Evolutionary conservation across 2,113 vertebrate species (phyloP).

Genomic region (Cervus canadensis): DNA sequence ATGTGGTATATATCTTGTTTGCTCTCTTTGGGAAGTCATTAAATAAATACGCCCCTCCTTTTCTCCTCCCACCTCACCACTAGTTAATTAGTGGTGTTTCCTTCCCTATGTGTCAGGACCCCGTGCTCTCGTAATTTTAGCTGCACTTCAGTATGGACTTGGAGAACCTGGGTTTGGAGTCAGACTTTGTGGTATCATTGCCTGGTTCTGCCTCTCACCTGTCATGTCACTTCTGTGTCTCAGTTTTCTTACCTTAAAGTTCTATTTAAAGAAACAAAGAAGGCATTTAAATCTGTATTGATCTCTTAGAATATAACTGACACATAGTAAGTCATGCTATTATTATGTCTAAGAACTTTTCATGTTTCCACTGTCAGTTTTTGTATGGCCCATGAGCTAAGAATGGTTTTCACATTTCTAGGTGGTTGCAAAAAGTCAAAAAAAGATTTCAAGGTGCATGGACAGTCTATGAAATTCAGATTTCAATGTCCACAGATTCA

Average conservation of each 20-base stretch:
- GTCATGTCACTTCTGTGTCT: neutral
- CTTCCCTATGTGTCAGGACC: neutral
- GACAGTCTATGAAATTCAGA: neutral
- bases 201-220: neutral
- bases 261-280: neutral
- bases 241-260: neutral
- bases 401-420: neutral
- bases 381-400: neutral
- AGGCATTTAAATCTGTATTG: neutral
- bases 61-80: fast-evolving
- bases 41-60: neutral
- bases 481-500: neutral
- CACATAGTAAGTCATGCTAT: neutral
- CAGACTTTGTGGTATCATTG: neutral
- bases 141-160: neutral
- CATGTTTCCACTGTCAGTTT: neutral
- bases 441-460: neutral
- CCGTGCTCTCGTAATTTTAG: neutral
- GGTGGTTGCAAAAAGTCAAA: neutral
- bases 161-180: neutral
- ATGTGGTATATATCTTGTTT: neutral
- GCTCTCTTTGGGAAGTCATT: neutral
- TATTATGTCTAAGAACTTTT: neutral
- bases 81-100: neutral
- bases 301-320: neutral